Evolutionary conservation across 2,888 invertebrate genomes (phyloP), one percentile per base, ranked within the genome.

Genomic region (Troides helena): DNA sequence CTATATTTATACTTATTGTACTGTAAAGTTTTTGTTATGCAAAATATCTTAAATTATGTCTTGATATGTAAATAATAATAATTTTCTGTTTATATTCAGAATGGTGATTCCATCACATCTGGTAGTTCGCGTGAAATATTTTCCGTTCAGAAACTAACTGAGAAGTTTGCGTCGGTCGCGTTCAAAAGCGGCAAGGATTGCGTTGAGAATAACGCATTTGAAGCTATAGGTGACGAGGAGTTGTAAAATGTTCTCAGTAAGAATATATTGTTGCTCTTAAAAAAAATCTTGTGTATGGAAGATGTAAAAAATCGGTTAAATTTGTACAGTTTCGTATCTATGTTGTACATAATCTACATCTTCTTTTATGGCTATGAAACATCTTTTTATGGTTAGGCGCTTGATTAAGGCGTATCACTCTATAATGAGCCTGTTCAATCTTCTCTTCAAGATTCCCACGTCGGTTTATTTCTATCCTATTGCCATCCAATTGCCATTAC

Each of bases 151-250:
- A 95, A 94, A 81, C 85, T 96, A 53, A 95, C 95, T 21, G 95
- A 96, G 75, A 96, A 96, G 83, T 94, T 96, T 76, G 93, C 94
- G 2, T 95, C 95, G 0, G 96, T 95, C 64, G 94, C 95, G 43
- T 96, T 95, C 85, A 95, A 95, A 79, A 93, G 94, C 71, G 94
- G 94, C 43, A 94, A 94, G 77, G 96, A 95, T 79, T 95, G 95
- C 74, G 95, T 97, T 72, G 97, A 97, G 83, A 98, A 98, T 88
- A 96, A 97, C 86, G 98, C 98, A 30, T 99, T 99, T 85, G 97
- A 98, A 87, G 98, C 97, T 65, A 98, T 99, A 76, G 98, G 98
- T 5, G 99, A 99, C 83, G 99, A 98, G 79, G 99, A 99, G 89
- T 93, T 97, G 79, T 97, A 94, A 93, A 71, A 65, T 43, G 14